Base-by-base conservation (phyloP, 2,888 invertebrate genomes). In the Molorchus minor region DNA sequence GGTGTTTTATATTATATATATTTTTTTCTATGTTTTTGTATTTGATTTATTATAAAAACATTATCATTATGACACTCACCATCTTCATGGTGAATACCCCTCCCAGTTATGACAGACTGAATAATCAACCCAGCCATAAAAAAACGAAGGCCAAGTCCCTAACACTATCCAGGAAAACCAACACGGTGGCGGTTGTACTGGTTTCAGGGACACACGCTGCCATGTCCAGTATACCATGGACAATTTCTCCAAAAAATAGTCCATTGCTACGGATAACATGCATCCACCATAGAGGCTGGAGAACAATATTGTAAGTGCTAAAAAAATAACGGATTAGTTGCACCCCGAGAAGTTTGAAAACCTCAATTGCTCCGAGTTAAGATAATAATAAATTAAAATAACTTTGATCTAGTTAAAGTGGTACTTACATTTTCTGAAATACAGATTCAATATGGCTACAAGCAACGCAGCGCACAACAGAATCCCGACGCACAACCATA, bases 241-340 rank as follows among this genome's bases (percentile, higher is more conserved):
- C 79, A 89, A 83, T 73, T 86, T 83, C 77, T 91, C 91, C 58
- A 91, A 84, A 79, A 90, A 90, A 78, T 91, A 92, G 80, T 92
- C 92, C 56, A 90, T 82, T 2, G 88, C 85, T 10, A 85, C 84
- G 7, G 89, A 85, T 67, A 91, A 84, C 55, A 91, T 85, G 4
- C 90, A 90, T 15, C 89, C 89, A 17, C 92, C 92, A 69, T 91
- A 89, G n/a, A 91, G 82, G 67, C 88, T 86, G 10, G 91, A 91
- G 29, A 90, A 90, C 57, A 91, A 80, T 71, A 92, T 87, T 35
- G 91, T 91, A 65, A 91, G 78, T 61, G 85, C 87, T 87, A 79
- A 3, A 80, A 80, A 38, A 52, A 10, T n/a, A 43, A 35, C 1
- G 13, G 7, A 36, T 12, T 45, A 1, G 29, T n/a, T n/a, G n/a